Percentiles rank a stretch among this genome's conserved stretches.
These are phyloP conservation scores for Prorops nasuta DNA, from an alignment of 1,140 invertebrate genomes.

Conservation along the genomic window DNA sequence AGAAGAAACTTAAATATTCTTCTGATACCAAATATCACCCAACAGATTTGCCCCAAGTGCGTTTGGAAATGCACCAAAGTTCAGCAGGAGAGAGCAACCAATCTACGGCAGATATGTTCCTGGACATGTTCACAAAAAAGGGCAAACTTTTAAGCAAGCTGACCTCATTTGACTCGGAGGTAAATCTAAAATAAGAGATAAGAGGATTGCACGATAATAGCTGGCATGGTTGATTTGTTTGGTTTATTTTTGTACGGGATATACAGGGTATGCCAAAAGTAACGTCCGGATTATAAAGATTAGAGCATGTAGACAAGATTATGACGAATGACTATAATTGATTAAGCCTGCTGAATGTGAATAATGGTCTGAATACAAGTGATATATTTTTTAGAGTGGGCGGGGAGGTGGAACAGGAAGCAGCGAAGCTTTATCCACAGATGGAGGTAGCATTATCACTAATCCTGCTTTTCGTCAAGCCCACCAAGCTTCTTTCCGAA, in stretches of 20 bases:
- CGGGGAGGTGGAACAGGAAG: slow-evolving; percentile 62
- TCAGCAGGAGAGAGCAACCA: slow-evolving; percentile 60
- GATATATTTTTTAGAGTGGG: slow-evolving; percentile 39
- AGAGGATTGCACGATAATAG: no score
- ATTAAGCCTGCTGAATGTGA: no score
- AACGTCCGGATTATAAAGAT: no score
- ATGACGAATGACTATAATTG: no score
- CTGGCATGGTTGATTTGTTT: no score
- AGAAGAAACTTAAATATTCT: no score
- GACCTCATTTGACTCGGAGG: slow-evolving; percentile 86
- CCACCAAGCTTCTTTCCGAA: slow-evolving; percentile 70
- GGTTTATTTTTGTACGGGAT: no score
- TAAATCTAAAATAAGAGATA: slow-evolving; percentile 53
- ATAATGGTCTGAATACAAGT: no score
- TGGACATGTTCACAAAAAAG: slow-evolving; percentile 85
- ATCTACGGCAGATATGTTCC: slow-evolving; percentile 80
- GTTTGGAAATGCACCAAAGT: slow-evolving; percentile 51
- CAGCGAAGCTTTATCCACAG: slow-evolving; percentile 57
- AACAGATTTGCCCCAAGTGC: slow-evolving; percentile 55
- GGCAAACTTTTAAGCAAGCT: slow-evolving; percentile 82
- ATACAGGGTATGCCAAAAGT: no score
- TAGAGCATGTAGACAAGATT: no score
- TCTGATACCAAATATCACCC: not conserved
- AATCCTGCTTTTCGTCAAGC: slow-evolving; percentile 67
- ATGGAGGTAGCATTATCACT: slow-evolving; percentile 78